Conservation (phyloP, 2,888 invertebrate species). For the Clepsis dumicolana region DNA sequence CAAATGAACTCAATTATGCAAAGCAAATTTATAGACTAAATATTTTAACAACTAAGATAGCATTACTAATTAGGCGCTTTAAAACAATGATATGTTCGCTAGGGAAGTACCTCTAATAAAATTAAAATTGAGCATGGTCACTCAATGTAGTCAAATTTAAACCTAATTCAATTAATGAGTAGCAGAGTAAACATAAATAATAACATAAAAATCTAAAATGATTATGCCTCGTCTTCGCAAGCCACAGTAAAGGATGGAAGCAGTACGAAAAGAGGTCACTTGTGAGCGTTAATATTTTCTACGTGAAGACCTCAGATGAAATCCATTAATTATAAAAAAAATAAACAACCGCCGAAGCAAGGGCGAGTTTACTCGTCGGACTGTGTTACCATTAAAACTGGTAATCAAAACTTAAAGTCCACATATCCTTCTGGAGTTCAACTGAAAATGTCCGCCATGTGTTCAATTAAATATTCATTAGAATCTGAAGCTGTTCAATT, state of each 20-base stretch:
- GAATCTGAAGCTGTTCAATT: neutral
- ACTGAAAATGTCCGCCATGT: neutral
- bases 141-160: neutral
- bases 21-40: slow-evolving; percentile 3
- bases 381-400: neutral
- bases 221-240: neutral
- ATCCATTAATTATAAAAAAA: neutral
- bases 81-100: neutral
- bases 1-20: slow-evolving; percentile 22
- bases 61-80: no score
- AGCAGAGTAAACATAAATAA: neutral
- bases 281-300: neutral
- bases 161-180: neutral
- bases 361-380: neutral
- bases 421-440: neutral
- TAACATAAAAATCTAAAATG: neutral
- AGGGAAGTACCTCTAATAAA: no score
- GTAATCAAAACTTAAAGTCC: neutral
- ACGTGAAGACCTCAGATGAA: neutral
- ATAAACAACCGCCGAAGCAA: neutral
- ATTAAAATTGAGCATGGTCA: neutral
- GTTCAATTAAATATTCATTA: neutral
- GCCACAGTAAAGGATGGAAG: neutral
- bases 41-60: no score
- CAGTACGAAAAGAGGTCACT: neutral